phyloP scores from a whole-genome alignment of 2,113 vertebrate species.

The Takifugu flavidus region DNA sequence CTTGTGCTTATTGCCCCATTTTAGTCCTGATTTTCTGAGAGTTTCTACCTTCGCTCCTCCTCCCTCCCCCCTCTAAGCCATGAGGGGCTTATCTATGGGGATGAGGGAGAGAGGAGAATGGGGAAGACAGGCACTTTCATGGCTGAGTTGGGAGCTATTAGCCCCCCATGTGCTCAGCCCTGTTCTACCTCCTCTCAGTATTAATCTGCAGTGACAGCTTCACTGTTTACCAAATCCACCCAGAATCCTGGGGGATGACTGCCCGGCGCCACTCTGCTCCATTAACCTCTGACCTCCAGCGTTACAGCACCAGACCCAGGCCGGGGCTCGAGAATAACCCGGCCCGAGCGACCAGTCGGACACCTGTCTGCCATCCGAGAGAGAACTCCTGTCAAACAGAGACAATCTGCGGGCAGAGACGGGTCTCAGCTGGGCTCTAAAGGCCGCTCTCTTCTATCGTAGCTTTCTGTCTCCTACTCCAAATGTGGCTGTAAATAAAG shows the following conservation, averaged over 20 bases:
- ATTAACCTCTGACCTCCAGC: slow-evolving; percentile 78
- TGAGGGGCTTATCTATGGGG: slow-evolving; percentile 50
- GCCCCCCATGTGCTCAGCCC: slow-evolving; percentile 53
- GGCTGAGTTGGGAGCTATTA: slow-evolving; percentile 71
- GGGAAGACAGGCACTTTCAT: slow-evolving; percentile 67
- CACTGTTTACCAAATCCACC: slow-evolving; percentile 81
- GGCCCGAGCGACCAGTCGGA: slow-evolving; percentile 49
- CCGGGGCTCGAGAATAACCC: slow-evolving; percentile 45
- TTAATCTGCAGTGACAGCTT: slow-evolving; percentile 82
- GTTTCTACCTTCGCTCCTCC: slow-evolving; percentile 20
- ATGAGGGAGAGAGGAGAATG: slow-evolving; percentile 63
- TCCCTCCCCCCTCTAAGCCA: slow-evolving; percentile 14
- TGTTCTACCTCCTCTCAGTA: slow-evolving; percentile 65
- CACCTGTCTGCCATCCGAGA: slow-evolving; percentile 67
- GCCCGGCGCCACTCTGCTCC: slow-evolving; percentile 73
- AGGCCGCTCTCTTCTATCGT: not conserved
- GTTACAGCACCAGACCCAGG: slow-evolving; percentile 61
- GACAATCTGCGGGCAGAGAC: slow-evolving; percentile 37
- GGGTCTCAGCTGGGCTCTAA: slow-evolving; percentile 24
- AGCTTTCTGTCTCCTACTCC: not conserved
- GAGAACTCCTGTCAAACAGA: slow-evolving; percentile 28
- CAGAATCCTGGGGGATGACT: slow-evolving; percentile 72
- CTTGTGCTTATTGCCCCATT: slow-evolving; percentile 37
- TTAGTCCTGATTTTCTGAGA: slow-evolving; percentile 20
- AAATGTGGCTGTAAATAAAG: not conserved